Evolutionary conservation across 2,797 vertebrate species (phyloP).

Genomic region (Paguma larvata): DNA sequence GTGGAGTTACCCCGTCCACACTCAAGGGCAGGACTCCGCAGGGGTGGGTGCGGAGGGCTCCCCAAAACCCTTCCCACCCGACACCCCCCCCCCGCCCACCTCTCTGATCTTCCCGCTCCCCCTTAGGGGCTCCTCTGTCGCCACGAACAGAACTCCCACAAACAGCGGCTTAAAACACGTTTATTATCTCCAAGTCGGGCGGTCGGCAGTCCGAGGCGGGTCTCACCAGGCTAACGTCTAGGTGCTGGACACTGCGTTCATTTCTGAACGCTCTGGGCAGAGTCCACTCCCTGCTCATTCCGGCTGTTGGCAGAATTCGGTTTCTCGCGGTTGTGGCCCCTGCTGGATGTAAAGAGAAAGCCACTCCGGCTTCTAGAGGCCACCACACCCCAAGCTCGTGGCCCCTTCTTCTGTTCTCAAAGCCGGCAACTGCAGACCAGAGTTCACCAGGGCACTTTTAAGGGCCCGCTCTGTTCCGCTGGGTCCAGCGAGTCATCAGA

Average conservation of each 20-base stretch:
- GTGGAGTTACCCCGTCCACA: rapidly evolving
- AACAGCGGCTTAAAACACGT: background rate
- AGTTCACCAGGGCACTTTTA: background rate
- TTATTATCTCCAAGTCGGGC: background rate
- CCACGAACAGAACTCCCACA: background rate
- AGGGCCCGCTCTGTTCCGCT: too few relatives aligned
- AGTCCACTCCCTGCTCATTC: background rate
- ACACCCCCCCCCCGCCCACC: background rate
- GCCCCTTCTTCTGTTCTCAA: background rate
- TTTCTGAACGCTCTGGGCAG: background rate
- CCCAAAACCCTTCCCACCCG: background rate
- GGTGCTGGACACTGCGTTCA: too few relatives aligned
- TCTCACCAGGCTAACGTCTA: background rate
- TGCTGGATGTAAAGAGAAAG: background rate
- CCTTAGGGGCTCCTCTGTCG: rapidly evolving
- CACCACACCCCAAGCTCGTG: rapidly evolving
- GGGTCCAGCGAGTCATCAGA: background rate
- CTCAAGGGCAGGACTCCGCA: background rate
- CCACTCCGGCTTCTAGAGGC: background rate
- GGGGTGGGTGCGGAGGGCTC: background rate
- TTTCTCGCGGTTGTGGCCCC: background rate
- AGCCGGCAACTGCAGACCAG: background rate
- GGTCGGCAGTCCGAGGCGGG: background rate
- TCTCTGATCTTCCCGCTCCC: background rate
- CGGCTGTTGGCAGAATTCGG: background rate